Percentiles rank a stretch among this genome's conserved stretches.
phyloP scores from a whole-genome alignment of 2,797 vertebrate species.

The Siniperca undulata region DNA sequence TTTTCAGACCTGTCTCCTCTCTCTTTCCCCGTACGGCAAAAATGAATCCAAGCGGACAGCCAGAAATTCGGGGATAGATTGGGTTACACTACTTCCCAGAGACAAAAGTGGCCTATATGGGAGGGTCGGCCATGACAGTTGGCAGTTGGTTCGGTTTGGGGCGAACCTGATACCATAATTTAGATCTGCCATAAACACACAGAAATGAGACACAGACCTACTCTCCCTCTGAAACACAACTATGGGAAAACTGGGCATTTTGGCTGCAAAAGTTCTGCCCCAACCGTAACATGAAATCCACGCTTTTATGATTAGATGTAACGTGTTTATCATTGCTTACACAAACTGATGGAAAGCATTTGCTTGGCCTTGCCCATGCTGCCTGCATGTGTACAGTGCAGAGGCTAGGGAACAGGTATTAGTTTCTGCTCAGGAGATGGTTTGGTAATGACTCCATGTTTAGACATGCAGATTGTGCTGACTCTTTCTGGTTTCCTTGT shows the following conservation, averaged over 20 bases:
- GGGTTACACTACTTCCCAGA: constrained; percentile 76
- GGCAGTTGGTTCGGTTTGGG: constrained; percentile 70
- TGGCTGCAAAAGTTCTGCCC: constrained; percentile 51
- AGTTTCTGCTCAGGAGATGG: constrained; percentile 33
- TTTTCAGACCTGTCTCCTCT: constrained; percentile 62
- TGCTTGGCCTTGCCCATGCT: constrained; percentile 39
- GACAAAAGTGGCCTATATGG: constrained; percentile 71
- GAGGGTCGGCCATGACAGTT: constrained; percentile 81
- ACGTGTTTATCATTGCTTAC: constrained; percentile 76
- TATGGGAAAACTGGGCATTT: constrained; percentile 69
- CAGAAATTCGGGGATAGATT: constrained; percentile 63
- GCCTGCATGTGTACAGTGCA: constrained; percentile 33
- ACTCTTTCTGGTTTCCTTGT: constrained; percentile 28
- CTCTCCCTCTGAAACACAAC: constrained; percentile 68
- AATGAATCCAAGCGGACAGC: constrained; percentile 65
- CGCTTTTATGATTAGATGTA: constrained; percentile 70
- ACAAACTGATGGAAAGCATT: constrained; percentile 71
- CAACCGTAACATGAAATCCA: constrained; percentile 66
- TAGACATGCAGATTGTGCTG: constrained; percentile 30
- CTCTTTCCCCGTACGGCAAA: constrained; percentile 43
- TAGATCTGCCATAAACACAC: constrained; percentile 83
- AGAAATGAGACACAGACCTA: constrained; percentile 80
- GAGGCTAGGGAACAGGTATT: constrained; percentile 41
- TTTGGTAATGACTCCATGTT: constrained; percentile 34
- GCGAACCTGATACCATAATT: constrained; percentile 84